Conservation (phyloP, 1,140 invertebrate genomes). For the Pseudomyrmex gracilis region DNA sequence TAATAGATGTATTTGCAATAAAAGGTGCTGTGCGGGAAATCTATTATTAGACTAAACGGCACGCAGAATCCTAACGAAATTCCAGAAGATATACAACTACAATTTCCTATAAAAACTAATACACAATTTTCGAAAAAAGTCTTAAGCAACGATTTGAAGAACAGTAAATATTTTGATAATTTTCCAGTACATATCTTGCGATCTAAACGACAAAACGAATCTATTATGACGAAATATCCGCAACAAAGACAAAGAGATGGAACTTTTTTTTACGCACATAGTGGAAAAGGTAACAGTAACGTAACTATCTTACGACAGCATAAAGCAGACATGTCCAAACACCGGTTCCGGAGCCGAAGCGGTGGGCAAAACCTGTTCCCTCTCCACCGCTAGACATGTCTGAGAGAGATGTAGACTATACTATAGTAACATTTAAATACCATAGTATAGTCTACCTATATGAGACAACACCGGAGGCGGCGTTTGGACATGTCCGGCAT, state of each 20-base stretch:
- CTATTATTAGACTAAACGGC: slow-evolving; percentile 71
- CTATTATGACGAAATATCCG: slow-evolving; percentile 54
- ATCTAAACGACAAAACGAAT: not conserved
- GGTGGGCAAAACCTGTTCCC: too few species aligned
- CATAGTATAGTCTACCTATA: too few species aligned
- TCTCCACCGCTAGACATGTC: too few species aligned
- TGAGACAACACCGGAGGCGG: too few species aligned
- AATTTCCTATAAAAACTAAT: not conserved
- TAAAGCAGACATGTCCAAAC: not conserved
- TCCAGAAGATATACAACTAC: slow-evolving; percentile 17
- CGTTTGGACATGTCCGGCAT: too few species aligned
- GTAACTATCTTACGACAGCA: not conserved
- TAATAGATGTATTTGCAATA: too few species aligned
- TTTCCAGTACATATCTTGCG: slow-evolving; percentile 13
- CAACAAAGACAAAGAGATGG: slow-evolving; percentile 32
- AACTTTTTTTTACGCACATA: slow-evolving; percentile 48
- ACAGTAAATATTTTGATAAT: slow-evolving; percentile 74
- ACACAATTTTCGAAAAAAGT: slow-evolving; percentile 15
- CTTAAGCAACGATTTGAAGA: slow-evolving; percentile 76
- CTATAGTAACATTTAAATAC: too few species aligned
- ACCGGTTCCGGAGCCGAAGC: too few species aligned
- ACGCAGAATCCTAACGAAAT: slow-evolving; percentile 68
- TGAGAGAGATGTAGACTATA: too few species aligned
- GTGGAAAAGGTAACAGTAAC: slow-evolving; percentile 64
- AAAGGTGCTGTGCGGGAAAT: too few species aligned